Evolutionary conservation across 2,888 invertebrate species (phyloP), one percentile per base, ranked within the genome.

Genomic region (Plagiodera versicolora): DNA sequence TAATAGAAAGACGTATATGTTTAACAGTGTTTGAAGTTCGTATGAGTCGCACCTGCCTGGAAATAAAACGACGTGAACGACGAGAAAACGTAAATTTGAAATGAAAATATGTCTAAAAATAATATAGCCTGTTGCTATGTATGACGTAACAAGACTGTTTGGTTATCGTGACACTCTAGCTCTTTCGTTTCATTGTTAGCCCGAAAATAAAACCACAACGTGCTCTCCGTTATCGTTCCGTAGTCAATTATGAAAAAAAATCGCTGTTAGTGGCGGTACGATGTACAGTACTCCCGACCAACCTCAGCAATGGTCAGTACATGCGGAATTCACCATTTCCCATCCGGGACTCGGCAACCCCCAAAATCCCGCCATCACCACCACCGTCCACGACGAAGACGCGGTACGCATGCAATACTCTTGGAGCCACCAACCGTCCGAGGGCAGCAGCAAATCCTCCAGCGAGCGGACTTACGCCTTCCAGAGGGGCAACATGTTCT

Each of bases 281-380:
- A 53, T 53, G 53, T 53, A 53, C 53, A 63, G 61, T 18, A 62
- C 64, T 51, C 49, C 69, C 52, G 81, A 81, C 67, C 64, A 81
- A 39, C 82, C 83, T 19, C 85, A 86, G 65, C 87, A 87, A 73
- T 89, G 88, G 88, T 84, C 86, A 35, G 85, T 89, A 70, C 88
- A 83, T 75, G 92, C 87, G 57, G 88, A 89, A 72, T 82, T 89
- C 63, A 87, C 86, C 10, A 84, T 86, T 54, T 84, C 85, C 44
- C 87, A 86, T 62, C 79, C 79, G 68, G 70, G 77, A 28, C 65
- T 70, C 67, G 69, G 72, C 47, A 80, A 82, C 68, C 80, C 82
- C 3, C 78, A 72, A 44, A 81, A 73, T 71, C 76, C 62, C 70
- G 82, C 70, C 49, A 67, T 75, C 67, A 78, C 81, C 1, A 75